Base-by-base conservation (phyloP, 1,140 invertebrate species). In the Rhynchophorus ferrugineus region DNA sequence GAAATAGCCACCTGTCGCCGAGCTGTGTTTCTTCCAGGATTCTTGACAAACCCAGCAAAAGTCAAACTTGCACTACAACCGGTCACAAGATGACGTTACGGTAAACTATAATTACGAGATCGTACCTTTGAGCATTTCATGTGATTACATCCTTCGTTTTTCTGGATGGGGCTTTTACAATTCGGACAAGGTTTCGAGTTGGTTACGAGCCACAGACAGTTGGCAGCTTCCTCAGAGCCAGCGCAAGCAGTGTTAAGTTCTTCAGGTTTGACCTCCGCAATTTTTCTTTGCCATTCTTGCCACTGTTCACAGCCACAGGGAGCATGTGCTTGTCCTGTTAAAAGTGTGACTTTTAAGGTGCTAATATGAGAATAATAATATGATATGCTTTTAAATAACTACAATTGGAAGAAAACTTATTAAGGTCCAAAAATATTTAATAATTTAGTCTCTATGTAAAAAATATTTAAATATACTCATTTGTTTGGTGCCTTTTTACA, bases 41-140 rank as follows among this genome's bases (percentile, higher is more conserved):
- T 85, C 84, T 58, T 85, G 70, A 66, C 84, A 87, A 13, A 86
- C 81, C 84, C 84, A 85, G 68, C 83, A 85, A 62, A 84, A 87
- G 60, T 86, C 83, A 70, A 79, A 79, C 72, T 85, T 85, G 65
- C 84, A 86, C 78, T 83, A 37, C 35, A 62, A 62, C 9, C 13
- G 22, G 0, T 33, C 3, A 29, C 21, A 19, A 49, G 14, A 8
- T 13, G 3, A n/a, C 29, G 17, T 38, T 48, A 19, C 13, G 22
- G 20, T 50, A 36, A 9, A n/a, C 29, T 35, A 24, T 11, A 20
- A n/a, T 3, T 8, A 45, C 1, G 35, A 45, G 11, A 3, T 17
- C 9, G 17, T 68, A 82, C 81, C 73, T 85, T 85, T 14, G 78
- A 82, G 67, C 84, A 87, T 60, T 84, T 84, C 79, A 86, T 85